phyloP scores from a whole-genome alignment of 2,113 vertebrate genomes.

The Eulemur macaco region DNA sequence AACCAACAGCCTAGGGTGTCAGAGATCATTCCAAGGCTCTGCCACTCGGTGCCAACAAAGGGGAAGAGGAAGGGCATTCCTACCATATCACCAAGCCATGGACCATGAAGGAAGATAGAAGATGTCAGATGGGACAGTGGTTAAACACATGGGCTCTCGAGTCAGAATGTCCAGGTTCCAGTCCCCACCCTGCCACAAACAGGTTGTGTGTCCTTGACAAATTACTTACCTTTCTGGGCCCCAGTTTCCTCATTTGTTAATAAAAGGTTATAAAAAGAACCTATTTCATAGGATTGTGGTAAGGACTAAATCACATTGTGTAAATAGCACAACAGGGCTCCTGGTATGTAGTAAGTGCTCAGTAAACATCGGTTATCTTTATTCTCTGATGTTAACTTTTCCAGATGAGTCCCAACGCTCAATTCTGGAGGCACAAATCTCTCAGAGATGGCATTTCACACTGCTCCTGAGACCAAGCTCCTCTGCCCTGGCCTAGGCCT shows the following conservation, averaged over 20 bases:
- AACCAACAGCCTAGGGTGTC: background rate
- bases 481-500: background rate
- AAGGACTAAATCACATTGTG: background rate
- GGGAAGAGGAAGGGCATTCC: background rate
- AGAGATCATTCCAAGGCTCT: background rate
- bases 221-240: background rate
- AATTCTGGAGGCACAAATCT: background rate
- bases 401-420: background rate
- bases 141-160: background rate
- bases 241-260: background rate
- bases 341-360: background rate
- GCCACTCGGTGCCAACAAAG: background rate
- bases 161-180: constrained; percentile 9
- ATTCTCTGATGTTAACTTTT: background rate
- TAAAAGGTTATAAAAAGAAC: background rate
- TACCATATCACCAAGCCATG: background rate
- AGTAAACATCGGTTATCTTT: background rate
- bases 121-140: background rate
- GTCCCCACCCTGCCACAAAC: background rate
- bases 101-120: background rate
- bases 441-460: constrained; percentile 3
- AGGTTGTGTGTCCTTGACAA: background rate
- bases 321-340: background rate
- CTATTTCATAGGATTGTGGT: background rate
- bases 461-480: background rate